Base-by-base conservation (phyloP, 2,113 vertebrate genomes). In the Gallinago paraguaiae region DNA sequence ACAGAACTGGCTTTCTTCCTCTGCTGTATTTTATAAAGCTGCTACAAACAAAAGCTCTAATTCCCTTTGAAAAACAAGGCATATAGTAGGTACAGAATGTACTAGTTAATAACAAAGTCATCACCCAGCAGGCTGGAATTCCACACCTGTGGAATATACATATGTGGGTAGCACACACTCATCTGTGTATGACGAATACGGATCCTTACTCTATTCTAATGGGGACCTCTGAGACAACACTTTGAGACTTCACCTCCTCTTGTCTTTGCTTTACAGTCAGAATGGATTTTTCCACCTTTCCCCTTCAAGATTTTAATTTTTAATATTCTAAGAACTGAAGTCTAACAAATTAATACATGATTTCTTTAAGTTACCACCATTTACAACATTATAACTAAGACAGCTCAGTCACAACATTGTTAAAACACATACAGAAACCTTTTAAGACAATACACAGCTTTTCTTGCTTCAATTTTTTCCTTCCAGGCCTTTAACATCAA, bases 1-100 rank as follows among this genome's bases (percentile, higher is more conserved):
- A 95, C 90, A 79, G 92, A 90, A 88, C 97, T 96, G 90, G 88
- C 97, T 96, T 95, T 27, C 76, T 92, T 96, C 64, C 91, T 83
- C 96, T 77, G 72, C 89, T 97, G 80, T 31, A 93, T 93, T 96
- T 88, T 39, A 96, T 67, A 96, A 88, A 93, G 83, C 61, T 82
- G 82, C 39, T 68, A 82, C 41, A 81, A 94, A 85, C 39, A 81
- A 67, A 88, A 75, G n/a, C 64, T 77, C 56, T 82, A 41, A 57
- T 85, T 86, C 41, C 67, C 25, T 56, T 30, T 9, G 16, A 76
- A 90, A 95, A 97, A 92, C 43, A 81, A 97, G 84, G 54, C 50
- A 79, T 45, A 83, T 6, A 48, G 75, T 60, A 88, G 63, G 15
- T 60, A 54, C 77, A 39, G 25, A 56, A 51, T 6, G 31, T 7